Conservation (phyloP, 2,797 vertebrate species). For the Pipistrellus kuhlii region DNA sequence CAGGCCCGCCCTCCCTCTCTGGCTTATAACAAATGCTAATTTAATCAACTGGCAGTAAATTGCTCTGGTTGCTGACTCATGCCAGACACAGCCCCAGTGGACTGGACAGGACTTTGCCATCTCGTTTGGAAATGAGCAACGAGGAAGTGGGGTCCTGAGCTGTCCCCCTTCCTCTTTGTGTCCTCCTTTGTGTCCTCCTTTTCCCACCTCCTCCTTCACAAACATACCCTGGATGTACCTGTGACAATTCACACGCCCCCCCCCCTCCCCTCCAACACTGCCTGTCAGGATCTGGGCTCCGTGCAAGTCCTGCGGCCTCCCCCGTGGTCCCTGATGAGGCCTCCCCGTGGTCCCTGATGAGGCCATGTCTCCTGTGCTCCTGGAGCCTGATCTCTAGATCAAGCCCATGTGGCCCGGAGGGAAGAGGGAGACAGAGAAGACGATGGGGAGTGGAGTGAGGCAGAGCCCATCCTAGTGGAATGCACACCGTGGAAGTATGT, state of each 20-base stretch:
- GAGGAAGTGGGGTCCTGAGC: constrained; percentile 67
- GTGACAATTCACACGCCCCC: neutral
- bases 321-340: too few species aligned
- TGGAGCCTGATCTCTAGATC: neutral
- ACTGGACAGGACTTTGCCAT: constrained; percentile 89
- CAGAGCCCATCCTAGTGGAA: constrained; percentile 23
- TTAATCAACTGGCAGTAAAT: constrained; percentile 96
- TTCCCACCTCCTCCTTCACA: neutral
- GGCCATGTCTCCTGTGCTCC: neutral
- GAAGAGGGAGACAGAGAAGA: neutral
- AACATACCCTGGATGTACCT: neutral
- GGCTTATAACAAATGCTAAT: constrained; percentile 95
- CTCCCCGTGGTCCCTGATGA: neutral
- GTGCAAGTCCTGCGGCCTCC: neutral
- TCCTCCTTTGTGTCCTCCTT: constrained; percentile 54
- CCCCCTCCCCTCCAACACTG: fast-evolving
- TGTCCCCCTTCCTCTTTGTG: constrained; percentile 78
- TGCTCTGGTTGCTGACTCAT: constrained; percentile 95
- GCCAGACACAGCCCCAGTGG: constrained; percentile 90
- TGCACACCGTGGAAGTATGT: neutral
- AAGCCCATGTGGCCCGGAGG: neutral
- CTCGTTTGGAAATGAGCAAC: constrained; percentile 88
- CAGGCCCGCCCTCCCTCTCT: constrained; percentile 81
- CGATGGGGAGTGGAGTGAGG: neutral
- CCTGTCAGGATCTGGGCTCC: neutral